Base-by-base conservation (phyloP, 2,888 invertebrate genomes). In the Encarsia formosa region DNA sequence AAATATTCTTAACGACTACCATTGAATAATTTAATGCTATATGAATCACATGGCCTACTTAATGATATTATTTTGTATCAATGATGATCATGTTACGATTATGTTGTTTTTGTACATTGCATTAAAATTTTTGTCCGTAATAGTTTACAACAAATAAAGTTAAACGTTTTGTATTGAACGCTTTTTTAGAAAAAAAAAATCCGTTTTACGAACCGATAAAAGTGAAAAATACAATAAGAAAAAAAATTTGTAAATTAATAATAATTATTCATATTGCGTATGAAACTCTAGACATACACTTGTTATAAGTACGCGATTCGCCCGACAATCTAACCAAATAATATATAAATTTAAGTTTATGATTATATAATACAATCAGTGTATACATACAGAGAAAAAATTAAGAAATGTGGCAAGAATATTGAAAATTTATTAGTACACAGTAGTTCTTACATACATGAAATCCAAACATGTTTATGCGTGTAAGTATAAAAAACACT, bases 231-330 rank as follows among this genome's bases (percentile, higher is more conserved):
- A 44, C 31, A 34, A 39, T 34, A 34, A 48, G 23, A 26, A 26
- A 43, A 43, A 18, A 31, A 18, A 49, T 32, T 37, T 49, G 41
- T 40, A 45, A 37, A 41, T 35, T 29, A 23, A 32, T 32, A 22
- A 20, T 20, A 23, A 46, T 38, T n/a, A 46, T 16, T n/a, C 22
- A 24, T 24, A 35, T 37, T 46, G 26, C 18, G 41, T 22, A 39
- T 43, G 9, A 48, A 48, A 44, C 44, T 37, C 4, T 49, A 49
- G 16, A 45, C 23, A 32, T 39, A 48, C 23, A 41, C 9, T 48
- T 54, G 41, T 44, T 49, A 49, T 41, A 46, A 45, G 32, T 49
- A 42, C 19, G 48, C 37, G 34, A 43, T 41, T 49, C 49, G 49
- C 41, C 42, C 24, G 54, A 54, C 54, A 54, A 54, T 54, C 54